Base-by-base conservation (phyloP, 2,113 vertebrate genomes). In the Ibidorhyncha struthersii region DNA sequence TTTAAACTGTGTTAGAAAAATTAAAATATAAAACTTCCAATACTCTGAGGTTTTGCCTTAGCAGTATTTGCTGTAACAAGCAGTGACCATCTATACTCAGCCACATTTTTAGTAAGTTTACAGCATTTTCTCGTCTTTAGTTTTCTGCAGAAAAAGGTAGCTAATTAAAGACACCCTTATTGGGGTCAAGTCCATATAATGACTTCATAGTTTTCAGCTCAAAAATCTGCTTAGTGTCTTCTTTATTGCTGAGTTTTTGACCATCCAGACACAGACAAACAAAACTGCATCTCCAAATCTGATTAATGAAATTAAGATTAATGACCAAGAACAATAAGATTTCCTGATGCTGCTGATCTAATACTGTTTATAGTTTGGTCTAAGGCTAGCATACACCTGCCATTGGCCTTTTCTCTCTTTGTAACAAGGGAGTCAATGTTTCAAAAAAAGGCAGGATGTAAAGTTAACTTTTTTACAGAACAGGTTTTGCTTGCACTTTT, bases 261-360 rank as follows among this genome's bases (percentile, higher is more conserved):
- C 62, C 94, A 91, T 96, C 87, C 93, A 98, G 95, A 92, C 63
- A 84, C 61, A 89, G 72, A 63, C 70, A 94, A 80, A 78, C 76
- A 91, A 86, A 97, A 97, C 52, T 95, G 69, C 61, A 96, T 40
- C 81, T 95, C 92, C 70, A 95, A 95, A 97, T 97, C 40, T 79
- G 67, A 97, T 97, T 97, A 97, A 93, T 94, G 76, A 96, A 97
- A 97, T 97, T 91, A 84, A 95, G 96, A 97, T 95, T 97, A 97
- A 98, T 96, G 89, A 94, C 32, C 30, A 95, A 88, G 32, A 26
- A 91, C 78, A 79, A 62, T 72, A 90, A 90, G 29, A 89, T 95
- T 96, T 96, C 86, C 82, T 97, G 40, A 67, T 86, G 6, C 8
- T 94, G 66, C 91, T 97, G 83, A 96, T 80, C 43, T 97, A 96